Percentiles rank a stretch among this genome's conserved stretches.
Conservation (phyloP, 1,140 invertebrate genomes). For the Berghia stephanieae region DNA sequence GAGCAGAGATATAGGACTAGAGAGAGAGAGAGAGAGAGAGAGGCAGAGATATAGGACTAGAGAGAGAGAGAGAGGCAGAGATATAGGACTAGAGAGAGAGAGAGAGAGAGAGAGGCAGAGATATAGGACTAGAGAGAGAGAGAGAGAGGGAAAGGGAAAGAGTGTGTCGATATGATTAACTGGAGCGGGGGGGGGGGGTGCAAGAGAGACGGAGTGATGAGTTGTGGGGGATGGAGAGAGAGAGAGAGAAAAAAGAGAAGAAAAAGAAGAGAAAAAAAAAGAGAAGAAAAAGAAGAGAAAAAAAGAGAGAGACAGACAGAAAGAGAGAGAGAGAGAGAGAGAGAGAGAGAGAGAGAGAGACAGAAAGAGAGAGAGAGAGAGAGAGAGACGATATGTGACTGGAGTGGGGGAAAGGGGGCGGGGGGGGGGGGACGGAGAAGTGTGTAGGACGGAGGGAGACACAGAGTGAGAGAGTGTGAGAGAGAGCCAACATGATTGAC, state of each 20-base stretch:
- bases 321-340: constrained; percentile 23
- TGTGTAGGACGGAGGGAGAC: neutral
- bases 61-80: too few species aligned
- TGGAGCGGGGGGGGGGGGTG: neutral
- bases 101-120: too few species aligned
- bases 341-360: constrained; percentile 21
- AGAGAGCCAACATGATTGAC: neutral
- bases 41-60: too few species aligned
- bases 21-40: too few species aligned
- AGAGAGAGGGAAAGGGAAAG: too few species aligned
- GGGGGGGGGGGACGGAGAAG: constrained; percentile 1
- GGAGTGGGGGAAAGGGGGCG: constrained; percentile 1
- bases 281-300: neutral
- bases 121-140: too few species aligned
- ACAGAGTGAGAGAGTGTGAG: neutral
- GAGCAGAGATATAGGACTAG: too few species aligned
- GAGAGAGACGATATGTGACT: constrained; percentile 4
- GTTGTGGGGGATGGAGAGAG: constrained; percentile 30
- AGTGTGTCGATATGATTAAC: too few species aligned
- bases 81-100: too few species aligned
- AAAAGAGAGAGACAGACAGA: neutral
- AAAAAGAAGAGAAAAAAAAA: neutral
- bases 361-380: constrained; percentile 18
- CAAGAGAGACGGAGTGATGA: constrained; percentile 3
- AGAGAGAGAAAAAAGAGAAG: constrained; percentile 15